A percentile compares a stretch with the other conserved stretches of the same genome.
These are phyloP conservation scores for Harpegnathos saltator DNA, from an alignment of 1,140 invertebrate genomes.

Conservation along the genomic window DNA sequence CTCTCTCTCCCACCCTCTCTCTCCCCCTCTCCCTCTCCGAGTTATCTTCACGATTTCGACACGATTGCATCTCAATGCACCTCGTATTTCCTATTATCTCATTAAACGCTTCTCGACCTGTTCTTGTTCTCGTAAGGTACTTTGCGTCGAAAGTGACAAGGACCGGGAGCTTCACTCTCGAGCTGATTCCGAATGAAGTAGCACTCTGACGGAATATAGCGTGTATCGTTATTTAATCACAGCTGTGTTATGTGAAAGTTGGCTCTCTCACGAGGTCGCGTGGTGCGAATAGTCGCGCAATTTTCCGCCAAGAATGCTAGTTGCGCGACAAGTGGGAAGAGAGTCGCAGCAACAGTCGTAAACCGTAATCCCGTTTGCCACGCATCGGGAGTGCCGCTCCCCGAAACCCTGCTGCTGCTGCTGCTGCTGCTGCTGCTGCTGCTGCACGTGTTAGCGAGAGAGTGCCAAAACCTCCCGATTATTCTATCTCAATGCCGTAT, in stretches of 20 bases:
- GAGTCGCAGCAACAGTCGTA: conserved; percentile 36
- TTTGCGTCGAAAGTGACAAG: too few relatives aligned
- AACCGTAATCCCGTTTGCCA: conserved; percentile 40
- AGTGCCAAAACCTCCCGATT: conserved; percentile 63
- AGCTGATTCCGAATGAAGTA: conserved; percentile 7
- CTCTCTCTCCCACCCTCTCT: too few relatives aligned
- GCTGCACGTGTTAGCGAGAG: conserved; percentile 65
- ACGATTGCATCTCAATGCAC: too few relatives aligned
- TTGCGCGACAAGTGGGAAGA: conserved; percentile 57
- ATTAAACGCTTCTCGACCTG: too few relatives aligned
- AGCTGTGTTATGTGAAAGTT: conserved; percentile 47
- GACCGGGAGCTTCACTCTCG: background rate
- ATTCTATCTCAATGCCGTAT: conserved; percentile 49
- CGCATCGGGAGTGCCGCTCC: conserved; percentile 15
- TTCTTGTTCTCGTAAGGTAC: too few relatives aligned
- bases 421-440: too few relatives aligned
- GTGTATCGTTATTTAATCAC: conserved; percentile 37
- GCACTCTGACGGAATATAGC: background rate
- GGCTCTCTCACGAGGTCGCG: conserved; percentile 38
- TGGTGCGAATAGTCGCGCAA: conserved; percentile 5
- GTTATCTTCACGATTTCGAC: too few relatives aligned
- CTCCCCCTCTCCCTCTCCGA: too few relatives aligned
- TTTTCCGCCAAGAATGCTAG: conserved; percentile 59
- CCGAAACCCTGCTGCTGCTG: too few relatives aligned
- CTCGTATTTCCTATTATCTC: too few relatives aligned